Base-by-base conservation (phyloP, 2,888 invertebrate species). In the Nymphalis c-album region DNA sequence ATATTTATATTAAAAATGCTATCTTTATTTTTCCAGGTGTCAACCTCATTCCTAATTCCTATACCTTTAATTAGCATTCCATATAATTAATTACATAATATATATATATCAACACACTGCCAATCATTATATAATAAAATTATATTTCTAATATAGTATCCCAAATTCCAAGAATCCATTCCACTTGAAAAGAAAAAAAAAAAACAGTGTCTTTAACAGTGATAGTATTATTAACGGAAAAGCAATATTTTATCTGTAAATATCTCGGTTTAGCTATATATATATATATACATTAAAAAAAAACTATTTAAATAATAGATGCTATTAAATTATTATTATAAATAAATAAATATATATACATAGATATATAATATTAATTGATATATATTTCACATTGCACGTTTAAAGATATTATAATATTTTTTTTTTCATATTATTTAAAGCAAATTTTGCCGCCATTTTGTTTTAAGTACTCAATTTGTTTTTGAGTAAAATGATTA, bases 401-500 rank as follows among this genome's bases (percentile, higher is more conserved):
- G 6, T 31, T 16, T 22, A 16, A 51, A 3, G 26, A 51, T 22
- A 20, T 2, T 51, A 20, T 13, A 10, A 26, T 53, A 31, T 17
- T 31, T n/a, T 17, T 26, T 7, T 6, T 22, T 13, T 22, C 3
- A 13, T 1, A 2, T 26, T 16, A 53, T 17, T 62, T 53, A 10
- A 4, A 22, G 53, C 53, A 26, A 7, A 7, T 53, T 16, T 51
- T 13, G 17, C 6, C 17, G 7, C 31, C 26, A 31, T 31, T 53
- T 53, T 53, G 45, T 45, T 35, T 62, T 22, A 16, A 13, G 18
- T 50, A 18, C 61, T 10, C 20, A 35, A 16, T 10, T 60, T 48
- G n/a, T 48, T 46, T 47, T 22, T 16, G 31, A 64, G 53, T 69
- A 71, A 70, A 57, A 87, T 93, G 96, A 77, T 95, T 94, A 84